Evolutionary conservation across 1,140 invertebrate species (phyloP).

Genomic region (Varroa destructor): DNA sequence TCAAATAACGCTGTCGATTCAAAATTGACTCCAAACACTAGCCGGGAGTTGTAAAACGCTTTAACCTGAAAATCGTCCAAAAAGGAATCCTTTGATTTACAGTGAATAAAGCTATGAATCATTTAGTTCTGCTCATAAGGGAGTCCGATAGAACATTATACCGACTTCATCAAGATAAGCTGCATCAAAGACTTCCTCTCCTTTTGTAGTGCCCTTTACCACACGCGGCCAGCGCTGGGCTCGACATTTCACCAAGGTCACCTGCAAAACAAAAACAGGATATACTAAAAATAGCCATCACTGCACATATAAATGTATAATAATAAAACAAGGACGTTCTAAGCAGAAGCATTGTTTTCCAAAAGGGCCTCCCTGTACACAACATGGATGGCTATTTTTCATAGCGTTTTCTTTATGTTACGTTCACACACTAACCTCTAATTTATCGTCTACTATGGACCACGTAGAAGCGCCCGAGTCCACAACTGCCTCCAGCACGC

Average conservation of each 20-base stretch:
- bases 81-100: too few species aligned
- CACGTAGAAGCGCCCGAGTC: background rate
- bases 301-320: background rate
- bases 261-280: background rate
- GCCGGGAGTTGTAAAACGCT: too few species aligned
- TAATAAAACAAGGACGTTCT: background rate
- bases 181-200: conserved; percentile 10
- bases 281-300: background rate
- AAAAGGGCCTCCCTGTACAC: background rate
- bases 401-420: background rate
- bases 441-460: conserved; percentile 14
- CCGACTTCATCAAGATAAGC: background rate
- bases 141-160: too few species aligned
- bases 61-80: too few species aligned
- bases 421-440: background rate
- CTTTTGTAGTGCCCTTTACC: background rate
- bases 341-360: background rate
- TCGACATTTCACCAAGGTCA: background rate
- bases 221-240: background rate
- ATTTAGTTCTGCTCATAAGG: too few species aligned
- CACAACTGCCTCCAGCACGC: background rate
- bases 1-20: too few species aligned
- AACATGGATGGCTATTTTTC: background rate
- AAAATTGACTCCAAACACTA: too few species aligned
- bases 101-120: too few species aligned